Base-by-base conservation (phyloP, 2,113 vertebrate species). In the Capra hircus region DNA sequence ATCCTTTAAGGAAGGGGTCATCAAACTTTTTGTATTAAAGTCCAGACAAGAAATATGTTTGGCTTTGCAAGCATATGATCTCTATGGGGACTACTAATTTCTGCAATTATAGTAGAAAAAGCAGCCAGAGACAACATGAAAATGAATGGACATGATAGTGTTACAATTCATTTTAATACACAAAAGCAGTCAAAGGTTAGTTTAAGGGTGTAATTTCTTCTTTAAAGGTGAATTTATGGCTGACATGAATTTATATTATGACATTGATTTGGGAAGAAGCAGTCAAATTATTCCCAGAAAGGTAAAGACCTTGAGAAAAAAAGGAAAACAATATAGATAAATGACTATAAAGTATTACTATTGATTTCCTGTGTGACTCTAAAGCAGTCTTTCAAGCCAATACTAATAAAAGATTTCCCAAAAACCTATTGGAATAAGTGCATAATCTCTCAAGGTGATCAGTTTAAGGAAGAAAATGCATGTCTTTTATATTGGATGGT, bases 231-330 rank as follows among this genome's bases (percentile, higher is more conserved):
- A 95, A 67, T 82, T 89, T 81, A n/a, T 45, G 23, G 4, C 12
- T 90, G 8, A 87, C 71, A 77, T 27, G 12, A 77, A 77, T 77
- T 43, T 43, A 43, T 43, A 23, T 43, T 77, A 43, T 82, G 16
- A 15, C 83, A 78, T 40, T 94, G n/a, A 95, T 96, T 96, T 52
- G 62, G 27, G 21, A 85, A 81, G 53, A 87, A 88, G 23, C 15
- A 88, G 52, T 92, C 28, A 97, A 97, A 91, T 28, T 15, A 92
- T 87, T 95, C 28, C 92, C 71, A 92, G 17, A 88, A 53, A 92
- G 36, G 9, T 94, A 86, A 97, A 93, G 7, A 78, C 3, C 30
- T 74, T 33, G 3, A 64, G 43, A 80, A 59, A 52, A 60, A 57
- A 84, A 74, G 84, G 16, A 48, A 83, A 33, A 36, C 45, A 62